These are phyloP conservation scores for Danio tinwini DNA, from an alignment of 2,797 vertebrate genomes.

Conservation along the genomic window DNA sequence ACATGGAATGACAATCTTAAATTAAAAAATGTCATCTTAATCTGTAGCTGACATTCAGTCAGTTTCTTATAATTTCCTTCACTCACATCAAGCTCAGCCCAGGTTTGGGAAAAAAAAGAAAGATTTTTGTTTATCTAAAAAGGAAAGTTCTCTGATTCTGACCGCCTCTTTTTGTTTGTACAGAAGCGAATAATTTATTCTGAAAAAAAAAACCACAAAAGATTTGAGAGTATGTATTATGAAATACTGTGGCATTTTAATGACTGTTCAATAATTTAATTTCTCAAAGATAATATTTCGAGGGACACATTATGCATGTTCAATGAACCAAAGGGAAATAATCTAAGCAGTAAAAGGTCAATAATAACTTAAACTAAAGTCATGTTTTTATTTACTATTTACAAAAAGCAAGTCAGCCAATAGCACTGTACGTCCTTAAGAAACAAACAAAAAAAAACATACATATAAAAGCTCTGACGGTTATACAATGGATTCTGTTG, in stretches of 20 bases:
- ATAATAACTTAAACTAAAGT: constrained; percentile 6
- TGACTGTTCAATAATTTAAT: neutral
- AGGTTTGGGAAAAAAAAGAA: neutral
- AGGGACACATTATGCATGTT: neutral
- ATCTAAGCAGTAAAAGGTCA: neutral
- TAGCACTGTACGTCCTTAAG: neutral
- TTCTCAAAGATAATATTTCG: neutral
- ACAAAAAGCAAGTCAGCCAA: constrained; percentile 8
- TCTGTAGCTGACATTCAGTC: neutral
- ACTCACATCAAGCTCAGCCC: neutral
- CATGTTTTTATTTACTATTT: neutral
- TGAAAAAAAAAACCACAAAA: neutral
- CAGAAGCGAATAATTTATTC: neutral
- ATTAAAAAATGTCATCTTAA: neutral
- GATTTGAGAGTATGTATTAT: neutral
- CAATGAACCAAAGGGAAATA: neutral
- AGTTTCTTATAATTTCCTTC: neutral
- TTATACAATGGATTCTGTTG: neutral
- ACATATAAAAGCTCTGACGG: constrained; percentile 2
- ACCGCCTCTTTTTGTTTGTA: neutral
- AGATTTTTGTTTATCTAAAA: neutral
- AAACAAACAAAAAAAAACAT: neutral
- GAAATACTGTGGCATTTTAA: neutral
- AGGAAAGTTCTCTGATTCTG: neutral
- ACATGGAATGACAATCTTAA: neutral